These are phyloP conservation scores for Polyommatus iphigenia DNA, from an alignment of 2,888 invertebrate genomes.

Conservation along the genomic window DNA sequence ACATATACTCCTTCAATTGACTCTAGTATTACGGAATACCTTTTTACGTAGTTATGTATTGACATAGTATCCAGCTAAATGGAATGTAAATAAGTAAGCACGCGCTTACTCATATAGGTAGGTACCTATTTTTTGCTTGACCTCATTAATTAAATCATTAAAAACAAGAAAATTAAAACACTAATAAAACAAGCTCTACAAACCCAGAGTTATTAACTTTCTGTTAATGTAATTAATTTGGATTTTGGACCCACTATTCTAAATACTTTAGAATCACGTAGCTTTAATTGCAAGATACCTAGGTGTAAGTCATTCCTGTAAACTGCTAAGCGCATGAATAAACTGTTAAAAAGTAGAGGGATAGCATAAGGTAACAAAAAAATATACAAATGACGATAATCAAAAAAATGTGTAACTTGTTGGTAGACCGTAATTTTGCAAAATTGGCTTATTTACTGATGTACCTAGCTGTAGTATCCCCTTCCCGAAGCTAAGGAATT, in stretches of 20 bases:
- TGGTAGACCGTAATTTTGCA: too few relatives aligned
- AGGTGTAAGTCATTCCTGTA: background rate
- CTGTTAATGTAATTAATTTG: background rate
- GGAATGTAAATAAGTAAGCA: background rate
- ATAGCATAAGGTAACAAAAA: too few relatives aligned
- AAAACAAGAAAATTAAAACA: slow-evolving; percentile 16
- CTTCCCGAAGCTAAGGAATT: too few relatives aligned
- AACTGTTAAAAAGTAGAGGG: background rate
- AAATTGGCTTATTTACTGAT: too few relatives aligned
- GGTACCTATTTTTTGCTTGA: background rate
- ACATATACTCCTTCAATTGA: too few relatives aligned
- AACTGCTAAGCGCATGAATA: background rate
- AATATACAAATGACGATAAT: too few relatives aligned
- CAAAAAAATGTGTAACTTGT: too few relatives aligned
- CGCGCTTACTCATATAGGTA: background rate
- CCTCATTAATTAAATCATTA: slow-evolving; percentile 9
- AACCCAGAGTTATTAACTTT: background rate
- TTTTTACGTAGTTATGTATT: too few relatives aligned
- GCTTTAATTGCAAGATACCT: background rate
- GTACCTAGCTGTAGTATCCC: too few relatives aligned
- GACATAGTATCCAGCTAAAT: background rate
- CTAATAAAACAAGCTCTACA: slow-evolving; percentile 14
- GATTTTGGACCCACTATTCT: slow-evolving; percentile 1
- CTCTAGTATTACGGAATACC: too few relatives aligned
- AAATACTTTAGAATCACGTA: background rate